Percentiles rank a stretch among this genome's conserved stretches.
phyloP scores from a whole-genome alignment of 2,113 vertebrate genomes.

The Stomatorhinus ivindoensis region DNA sequence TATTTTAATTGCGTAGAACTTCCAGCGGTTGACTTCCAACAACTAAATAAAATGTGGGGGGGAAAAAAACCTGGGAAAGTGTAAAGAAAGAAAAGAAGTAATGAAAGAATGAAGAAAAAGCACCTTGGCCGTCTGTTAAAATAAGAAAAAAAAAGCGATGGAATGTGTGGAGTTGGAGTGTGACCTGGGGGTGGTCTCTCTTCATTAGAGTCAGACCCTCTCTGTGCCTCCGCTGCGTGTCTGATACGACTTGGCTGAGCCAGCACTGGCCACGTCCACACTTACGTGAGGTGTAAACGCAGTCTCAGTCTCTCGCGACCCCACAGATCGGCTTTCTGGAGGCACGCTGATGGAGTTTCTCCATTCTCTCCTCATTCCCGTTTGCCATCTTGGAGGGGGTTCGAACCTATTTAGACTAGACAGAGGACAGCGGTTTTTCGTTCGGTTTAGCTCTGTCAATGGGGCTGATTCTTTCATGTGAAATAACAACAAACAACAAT shows the following conservation, averaged over 20 bases:
- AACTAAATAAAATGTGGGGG: conserved; percentile 49
- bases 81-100: conserved; percentile 30
- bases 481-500: conserved; percentile 7
- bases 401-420: neutral
- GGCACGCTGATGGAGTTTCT: neutral
- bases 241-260: neutral
- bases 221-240: neutral
- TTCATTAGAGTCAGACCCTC: neutral
- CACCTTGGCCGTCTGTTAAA: neutral
- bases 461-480: neutral
- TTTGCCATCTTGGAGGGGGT: neutral
- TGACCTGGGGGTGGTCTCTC: neutral
- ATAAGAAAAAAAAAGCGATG: neutral
- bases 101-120: conserved; percentile 26
- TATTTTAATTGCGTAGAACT: conserved; percentile 53
- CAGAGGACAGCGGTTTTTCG: neutral
- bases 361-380: neutral
- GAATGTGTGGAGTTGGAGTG: conserved; percentile 7
- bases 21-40: conserved; percentile 43
- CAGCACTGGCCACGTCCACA: neutral
- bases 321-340: neutral
- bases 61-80: conserved; percentile 33
- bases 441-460: neutral
- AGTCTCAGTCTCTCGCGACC: too few relatives aligned
- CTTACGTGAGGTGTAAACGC: neutral